phyloP scores from a whole-genome alignment of 2,113 vertebrate genomes.

The Scomber colias region DNA sequence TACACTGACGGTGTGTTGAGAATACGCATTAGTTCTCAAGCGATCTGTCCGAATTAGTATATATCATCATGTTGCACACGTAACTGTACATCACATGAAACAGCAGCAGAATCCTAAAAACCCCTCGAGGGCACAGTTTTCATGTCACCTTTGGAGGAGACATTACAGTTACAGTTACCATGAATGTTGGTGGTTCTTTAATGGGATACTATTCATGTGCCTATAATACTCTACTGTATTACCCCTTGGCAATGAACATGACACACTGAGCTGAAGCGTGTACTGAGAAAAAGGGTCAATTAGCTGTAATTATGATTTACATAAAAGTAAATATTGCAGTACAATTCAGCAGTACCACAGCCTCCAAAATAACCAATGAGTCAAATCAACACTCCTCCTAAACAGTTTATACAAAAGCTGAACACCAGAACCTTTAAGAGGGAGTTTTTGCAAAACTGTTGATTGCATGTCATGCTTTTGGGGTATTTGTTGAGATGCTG shows the following conservation, averaged over 20 bases:
- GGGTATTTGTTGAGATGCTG: no score
- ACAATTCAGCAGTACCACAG: background rate
- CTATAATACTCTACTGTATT: background rate
- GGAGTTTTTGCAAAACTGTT: no score
- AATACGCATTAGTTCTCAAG: slow-evolving; percentile 15
- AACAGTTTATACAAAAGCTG: no score
- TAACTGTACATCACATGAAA: slow-evolving; percentile 11
- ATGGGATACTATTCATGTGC: background rate
- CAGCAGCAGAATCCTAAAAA: background rate
- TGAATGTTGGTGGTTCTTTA: background rate
- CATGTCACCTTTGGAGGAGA: background rate
- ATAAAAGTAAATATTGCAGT: background rate
- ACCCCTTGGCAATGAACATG: background rate
- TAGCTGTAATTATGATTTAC: background rate
- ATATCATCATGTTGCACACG: background rate
- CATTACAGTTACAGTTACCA: background rate
- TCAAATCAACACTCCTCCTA: no score
- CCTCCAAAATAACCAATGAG: no score
- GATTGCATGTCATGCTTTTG: no score
- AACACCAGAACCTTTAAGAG: background rate
- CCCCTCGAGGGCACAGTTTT: slow-evolving; percentile 2
- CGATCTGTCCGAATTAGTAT: background rate
- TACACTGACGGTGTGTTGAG: background rate
- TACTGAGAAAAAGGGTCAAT: background rate
- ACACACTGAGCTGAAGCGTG: background rate